phyloP scores from a whole-genome alignment of 2,888 invertebrate species.

The Leptinotarsa juncta region DNA sequence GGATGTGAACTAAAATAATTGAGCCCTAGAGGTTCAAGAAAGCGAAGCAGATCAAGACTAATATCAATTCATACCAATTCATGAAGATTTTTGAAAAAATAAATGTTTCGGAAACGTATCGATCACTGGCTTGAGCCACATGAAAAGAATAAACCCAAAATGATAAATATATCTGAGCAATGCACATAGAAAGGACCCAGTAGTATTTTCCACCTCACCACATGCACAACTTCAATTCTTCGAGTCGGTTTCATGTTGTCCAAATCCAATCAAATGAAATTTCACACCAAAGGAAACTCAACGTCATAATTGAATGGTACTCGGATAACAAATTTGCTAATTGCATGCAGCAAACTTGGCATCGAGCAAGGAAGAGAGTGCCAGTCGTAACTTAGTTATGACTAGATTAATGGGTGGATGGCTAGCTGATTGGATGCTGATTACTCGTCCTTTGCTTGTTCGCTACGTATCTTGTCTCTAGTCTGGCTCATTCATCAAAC shows the following conservation, averaged over 20 bases:
- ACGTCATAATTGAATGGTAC: slow-evolving; percentile 32
- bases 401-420: slow-evolving; percentile 23
- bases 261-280: slow-evolving; percentile 8
- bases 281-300: background rate
- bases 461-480: slow-evolving; percentile 11
- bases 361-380: slow-evolving; percentile 33
- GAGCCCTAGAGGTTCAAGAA: too few species aligned
- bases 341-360: slow-evolving; percentile 33
- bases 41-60: too few species aligned
- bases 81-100: too few species aligned
- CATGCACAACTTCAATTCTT: background rate
- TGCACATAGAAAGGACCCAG: too few species aligned
- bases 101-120: too few species aligned
- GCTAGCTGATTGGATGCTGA: slow-evolving; percentile 32
- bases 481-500: slow-evolving; percentile 27
- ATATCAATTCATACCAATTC: too few species aligned
- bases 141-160: too few species aligned
- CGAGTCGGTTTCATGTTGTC: background rate
- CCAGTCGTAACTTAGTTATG: slow-evolving; percentile 37
- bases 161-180: too few species aligned
- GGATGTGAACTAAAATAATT: too few species aligned
- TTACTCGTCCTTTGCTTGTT: slow-evolving; percentile 30
- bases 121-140: too few species aligned
- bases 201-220: background rate
- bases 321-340: slow-evolving; percentile 37